Conservation (phyloP, 2,797 vertebrate genomes). For the Borostomias antarcticus region DNA sequence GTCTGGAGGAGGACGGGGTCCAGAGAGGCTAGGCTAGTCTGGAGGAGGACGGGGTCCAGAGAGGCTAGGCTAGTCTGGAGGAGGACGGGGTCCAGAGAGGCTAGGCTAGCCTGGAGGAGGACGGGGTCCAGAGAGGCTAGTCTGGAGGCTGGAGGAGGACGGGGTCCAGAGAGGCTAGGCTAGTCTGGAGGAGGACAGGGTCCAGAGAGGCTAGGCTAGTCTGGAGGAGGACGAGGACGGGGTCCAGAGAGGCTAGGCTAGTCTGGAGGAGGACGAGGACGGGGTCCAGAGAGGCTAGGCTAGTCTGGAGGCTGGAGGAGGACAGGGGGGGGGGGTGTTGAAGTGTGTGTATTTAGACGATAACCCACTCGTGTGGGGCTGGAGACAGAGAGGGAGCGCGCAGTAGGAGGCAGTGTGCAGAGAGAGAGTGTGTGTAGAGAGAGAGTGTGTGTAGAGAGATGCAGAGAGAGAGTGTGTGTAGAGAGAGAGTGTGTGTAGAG, state of each 20-base stretch:
- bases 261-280: too few species aligned
- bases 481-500: constrained; percentile 12
- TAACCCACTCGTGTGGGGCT: neutral
- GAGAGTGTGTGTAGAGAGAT: neutral
- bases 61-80: neutral
- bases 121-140: neutral
- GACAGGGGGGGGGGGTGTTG: neutral
- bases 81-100: neutral
- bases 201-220: neutral
- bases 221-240: neutral
- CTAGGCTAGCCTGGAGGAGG: neutral
- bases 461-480: constrained; percentile 6
- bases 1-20: constrained; percentile 32
- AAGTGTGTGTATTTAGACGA: constrained; percentile 8
- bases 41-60: neutral
- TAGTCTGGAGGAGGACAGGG: neutral
- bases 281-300: neutral
- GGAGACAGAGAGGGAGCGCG: neutral
- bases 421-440: too few species aligned
- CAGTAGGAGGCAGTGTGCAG: neutral
- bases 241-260: neutral
- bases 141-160: neutral
- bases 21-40: neutral
- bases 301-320: neutral
- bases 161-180: neutral